Evolutionary conservation across 2,888 invertebrate genomes (phyloP).

Genomic region (Drosophila conformis): DNA sequence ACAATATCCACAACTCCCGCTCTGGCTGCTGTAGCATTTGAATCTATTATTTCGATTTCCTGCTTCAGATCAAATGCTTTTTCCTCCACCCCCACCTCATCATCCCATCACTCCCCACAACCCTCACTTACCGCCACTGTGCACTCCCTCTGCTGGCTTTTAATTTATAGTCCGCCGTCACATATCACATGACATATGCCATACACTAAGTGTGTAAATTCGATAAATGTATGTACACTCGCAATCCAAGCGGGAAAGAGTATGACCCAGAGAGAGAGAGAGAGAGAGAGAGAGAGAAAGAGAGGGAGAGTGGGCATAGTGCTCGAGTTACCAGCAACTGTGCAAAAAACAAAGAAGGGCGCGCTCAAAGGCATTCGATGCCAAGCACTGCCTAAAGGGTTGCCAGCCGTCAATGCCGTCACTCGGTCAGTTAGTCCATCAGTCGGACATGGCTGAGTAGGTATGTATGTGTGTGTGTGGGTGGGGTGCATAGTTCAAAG

Average conservation of each 20-base stretch:
- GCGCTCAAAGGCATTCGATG: slow-evolving; percentile 51
- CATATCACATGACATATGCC: slow-evolving; percentile 51
- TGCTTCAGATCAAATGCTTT: slow-evolving; percentile 50
- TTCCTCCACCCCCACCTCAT: slow-evolving; percentile 7
- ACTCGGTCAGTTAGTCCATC: slow-evolving; percentile 28
- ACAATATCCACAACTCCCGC: neutral
- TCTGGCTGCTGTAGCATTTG: slow-evolving; percentile 39
- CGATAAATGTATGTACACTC: neutral
- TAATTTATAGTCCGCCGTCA: slow-evolving; percentile 66
- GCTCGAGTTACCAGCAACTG: slow-evolving; percentile 19
- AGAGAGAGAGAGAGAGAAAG: neutral
- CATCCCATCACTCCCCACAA: neutral
- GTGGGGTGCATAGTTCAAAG: slow-evolving; percentile 53
- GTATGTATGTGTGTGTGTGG: neutral
- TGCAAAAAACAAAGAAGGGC: slow-evolving; percentile 39
- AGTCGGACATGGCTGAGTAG: neutral
- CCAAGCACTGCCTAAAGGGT: slow-evolving; percentile 23
- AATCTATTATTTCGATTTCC: slow-evolving; percentile 65
- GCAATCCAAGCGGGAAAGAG: too few relatives aligned
- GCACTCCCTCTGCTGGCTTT: slow-evolving; percentile 52
- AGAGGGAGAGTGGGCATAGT: neutral
- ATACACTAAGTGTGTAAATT: slow-evolving; percentile 24
- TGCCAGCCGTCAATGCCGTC: slow-evolving; percentile 37
- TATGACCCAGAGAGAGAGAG: neutral
- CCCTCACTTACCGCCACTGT: slow-evolving; percentile 1